Conservation (phyloP, 2,113 vertebrate genomes). For the Etheostoma cragini region DNA sequence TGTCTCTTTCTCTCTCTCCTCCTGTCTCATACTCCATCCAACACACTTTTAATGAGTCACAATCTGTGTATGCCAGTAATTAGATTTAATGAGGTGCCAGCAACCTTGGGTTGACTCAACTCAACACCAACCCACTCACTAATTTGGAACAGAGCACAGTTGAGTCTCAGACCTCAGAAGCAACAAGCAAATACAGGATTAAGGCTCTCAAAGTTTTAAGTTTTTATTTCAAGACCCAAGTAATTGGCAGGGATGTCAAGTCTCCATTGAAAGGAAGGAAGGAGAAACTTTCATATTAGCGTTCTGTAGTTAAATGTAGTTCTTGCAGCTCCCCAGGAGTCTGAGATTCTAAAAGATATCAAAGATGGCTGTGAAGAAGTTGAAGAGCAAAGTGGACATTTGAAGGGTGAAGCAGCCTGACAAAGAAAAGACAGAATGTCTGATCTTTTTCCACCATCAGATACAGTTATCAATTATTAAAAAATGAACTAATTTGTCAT, state of each 20-base stretch:
- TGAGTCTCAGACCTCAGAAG: slow-evolving; percentile 17
- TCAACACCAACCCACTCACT: slow-evolving; percentile 28
- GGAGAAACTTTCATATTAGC: slow-evolving; percentile 36
- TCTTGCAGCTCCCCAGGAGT: slow-evolving; percentile 32
- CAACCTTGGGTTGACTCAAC: slow-evolving; percentile 65
- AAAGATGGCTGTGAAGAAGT: slow-evolving; percentile 56
- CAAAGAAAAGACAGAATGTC: slow-evolving; percentile 14
- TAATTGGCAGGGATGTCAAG: slow-evolving; percentile 47
- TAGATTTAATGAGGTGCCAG: slow-evolving; percentile 71
- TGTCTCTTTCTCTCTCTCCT: slow-evolving; percentile 36
- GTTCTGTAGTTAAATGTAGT: slow-evolving; percentile 37
- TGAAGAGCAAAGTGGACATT: slow-evolving; percentile 13
- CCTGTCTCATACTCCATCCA: slow-evolving; percentile 40
- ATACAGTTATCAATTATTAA: background rate
- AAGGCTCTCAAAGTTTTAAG: background rate
- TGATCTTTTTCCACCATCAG: background rate
- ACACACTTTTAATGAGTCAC: slow-evolving; percentile 71
- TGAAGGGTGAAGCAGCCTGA: background rate
- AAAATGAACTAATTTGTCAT: background rate
- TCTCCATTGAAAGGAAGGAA: slow-evolving; percentile 17
- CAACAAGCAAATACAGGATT: slow-evolving; percentile 32
- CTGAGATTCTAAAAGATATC: slow-evolving; percentile 33
- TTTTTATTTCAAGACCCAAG: slow-evolving; percentile 6
- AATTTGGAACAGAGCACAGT: slow-evolving; percentile 43
- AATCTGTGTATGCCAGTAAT: slow-evolving; percentile 56